Evolutionary conservation across 2,888 invertebrate genomes (phyloP), one percentile per base, ranked within the genome.

Genomic region (Muscina levida): DNA sequence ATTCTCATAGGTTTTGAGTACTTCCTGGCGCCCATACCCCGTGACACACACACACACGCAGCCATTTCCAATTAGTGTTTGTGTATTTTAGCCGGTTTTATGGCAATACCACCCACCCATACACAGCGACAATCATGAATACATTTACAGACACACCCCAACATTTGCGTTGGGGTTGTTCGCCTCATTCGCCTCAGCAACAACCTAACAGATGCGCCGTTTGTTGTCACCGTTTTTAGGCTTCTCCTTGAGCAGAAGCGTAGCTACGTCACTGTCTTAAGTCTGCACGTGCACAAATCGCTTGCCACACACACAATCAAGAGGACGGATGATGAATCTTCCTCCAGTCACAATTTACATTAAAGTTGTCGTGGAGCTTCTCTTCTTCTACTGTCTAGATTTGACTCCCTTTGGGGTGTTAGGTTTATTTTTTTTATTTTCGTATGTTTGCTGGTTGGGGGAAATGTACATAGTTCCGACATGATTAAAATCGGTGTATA

Each of bases 61-160:
- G 6, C 4, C 53, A 53, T 53, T 13, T 24, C 6, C 53, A 53
- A 24, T 19, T 15, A 53, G 53, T 22, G 37, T 53, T 70, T 70
- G 42, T 24, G 15, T 57, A 56, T 72, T 44, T 37, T 72, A 17
- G 59, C 46, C 15, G 71, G 42, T 51, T 70, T 75, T 70, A 42
- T 59, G 51, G 51, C 56, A 66, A 11, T 8, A 44, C 5, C 2
- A 39, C 85, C 82, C 77, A 19, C 48, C 17, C 19, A 19, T 22
- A 22, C 53, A 44, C 11, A 2, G 6, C 2, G 17, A 4, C 6
- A 85, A 86, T 87, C 88, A 89, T 89, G 89, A 89, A 89, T 89
- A 88, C 86, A 88, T 87, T 86, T 87, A 86, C 86, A 86, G 86
- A 84, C 86, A 86, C 86, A 86, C 85, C 85, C 85, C 87, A 86